Evolutionary conservation across 1,140 invertebrate species (phyloP).

Genomic region (Scaptomyza graminum): DNA sequence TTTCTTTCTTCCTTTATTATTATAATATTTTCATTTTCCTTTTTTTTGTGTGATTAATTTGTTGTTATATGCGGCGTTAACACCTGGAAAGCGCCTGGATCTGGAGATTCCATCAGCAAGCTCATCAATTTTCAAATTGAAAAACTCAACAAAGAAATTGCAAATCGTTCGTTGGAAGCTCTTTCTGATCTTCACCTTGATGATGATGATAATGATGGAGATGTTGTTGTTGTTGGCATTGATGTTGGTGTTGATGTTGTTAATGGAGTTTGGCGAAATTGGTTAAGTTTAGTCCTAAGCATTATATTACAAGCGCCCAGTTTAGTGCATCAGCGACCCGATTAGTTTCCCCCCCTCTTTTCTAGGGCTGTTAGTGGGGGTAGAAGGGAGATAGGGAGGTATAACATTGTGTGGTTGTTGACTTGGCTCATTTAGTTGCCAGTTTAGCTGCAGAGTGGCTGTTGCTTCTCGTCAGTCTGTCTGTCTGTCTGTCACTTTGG

Average conservation of each 20-base stretch:
- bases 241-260: conserved; percentile 12
- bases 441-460: conserved; percentile 48
- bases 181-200: background rate
- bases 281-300: conserved; percentile 41
- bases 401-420: conserved; percentile 7
- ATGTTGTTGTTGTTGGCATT: conserved; percentile 2
- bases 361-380: too few relatives aligned
- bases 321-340: background rate
- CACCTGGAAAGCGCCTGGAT: conserved; percentile 44
- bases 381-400: background rate
- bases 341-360: background rate
- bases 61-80: conserved; percentile 38
- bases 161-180: background rate
- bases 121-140: conserved; percentile 73
- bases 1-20: too few relatives aligned
- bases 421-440: conserved; percentile 44
- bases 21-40: conserved; percentile 7
- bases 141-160: conserved; percentile 31
- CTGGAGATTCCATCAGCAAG: conserved; percentile 60
- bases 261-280: conserved; percentile 52
- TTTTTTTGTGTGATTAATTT: conserved; percentile 38
- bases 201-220: conserved; percentile 9
- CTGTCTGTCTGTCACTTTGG: conserved; percentile 43
- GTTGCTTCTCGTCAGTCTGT: conserved; percentile 13
- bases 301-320: background rate